Percentiles rank a stretch among this genome's conserved stretches.
These are phyloP conservation scores for Danio rerio DNA, from an alignment of 2,113 vertebrate genomes.

Conservation along the genomic window GRCz12tu NC_133190.1:9708501-9709000, in stretches of 20 bases:
- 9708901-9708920: constrained; percentile 73
- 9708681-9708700: not conserved
- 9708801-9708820: constrained; percentile 79
- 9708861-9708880: constrained; percentile 88
- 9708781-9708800: constrained; percentile 73
- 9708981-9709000: constrained; percentile 52
- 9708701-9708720: constrained; percentile 34
- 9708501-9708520: too few species aligned
- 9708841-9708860: constrained; percentile 84
- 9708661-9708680: not conserved
- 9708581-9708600: not conserved
- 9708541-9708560: too few species aligned
- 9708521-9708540: too few species aligned
- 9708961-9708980: constrained; percentile 57
- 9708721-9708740: constrained; percentile 58
- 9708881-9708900: constrained; percentile 80
- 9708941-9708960: constrained; percentile 70
- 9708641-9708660: not conserved
- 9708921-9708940: constrained; percentile 61
- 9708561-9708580: too few species aligned
- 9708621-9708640: not conserved
- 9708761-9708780: constrained; percentile 58
- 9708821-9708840: constrained; percentile 81
- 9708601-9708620: not conserved
- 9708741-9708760: constrained; percentile 61